Conservation (phyloP, 2,797 vertebrate genomes). For the Botia kubotai region DNA sequence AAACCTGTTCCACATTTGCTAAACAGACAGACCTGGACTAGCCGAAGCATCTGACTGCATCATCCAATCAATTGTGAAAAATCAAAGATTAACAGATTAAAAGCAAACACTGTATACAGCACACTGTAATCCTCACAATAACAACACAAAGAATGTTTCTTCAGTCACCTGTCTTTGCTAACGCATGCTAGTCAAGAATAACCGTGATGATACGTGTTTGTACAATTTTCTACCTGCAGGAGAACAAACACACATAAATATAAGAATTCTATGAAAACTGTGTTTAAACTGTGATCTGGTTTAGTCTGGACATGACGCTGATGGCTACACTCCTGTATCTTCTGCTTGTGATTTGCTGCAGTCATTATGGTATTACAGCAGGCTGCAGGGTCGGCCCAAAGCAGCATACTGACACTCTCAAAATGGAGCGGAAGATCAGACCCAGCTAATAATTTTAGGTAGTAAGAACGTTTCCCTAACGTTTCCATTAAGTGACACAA, state of each 20-base stretch:
- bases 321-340: constrained; percentile 49
- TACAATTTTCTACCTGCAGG: not conserved
- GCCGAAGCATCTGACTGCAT: constrained; percentile 22
- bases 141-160: not conserved
- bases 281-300: not conserved
- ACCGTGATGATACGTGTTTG: not conserved
- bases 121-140: not conserved
- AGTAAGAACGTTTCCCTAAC: too few relatives aligned
- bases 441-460: too few relatives aligned
- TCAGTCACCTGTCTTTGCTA: not conserved
- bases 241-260: not conserved
- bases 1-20: constrained; percentile 42
- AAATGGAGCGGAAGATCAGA: constrained; percentile 58
- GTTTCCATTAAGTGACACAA: too few relatives aligned
- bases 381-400: constrained; percentile 62
- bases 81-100: constrained; percentile 11
- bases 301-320: too few relatives aligned
- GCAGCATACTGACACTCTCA: constrained; percentile 61
- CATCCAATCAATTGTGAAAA: constrained; percentile 15
- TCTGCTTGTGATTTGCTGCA: constrained; percentile 72
- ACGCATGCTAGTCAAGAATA: not conserved
- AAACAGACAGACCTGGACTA: constrained; percentile 17
- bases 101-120: not conserved
- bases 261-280: not conserved
- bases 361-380: constrained; percentile 69